phyloP scores from a whole-genome alignment of 1,140 invertebrate species.

The Neodiprion virginianus region DNA sequence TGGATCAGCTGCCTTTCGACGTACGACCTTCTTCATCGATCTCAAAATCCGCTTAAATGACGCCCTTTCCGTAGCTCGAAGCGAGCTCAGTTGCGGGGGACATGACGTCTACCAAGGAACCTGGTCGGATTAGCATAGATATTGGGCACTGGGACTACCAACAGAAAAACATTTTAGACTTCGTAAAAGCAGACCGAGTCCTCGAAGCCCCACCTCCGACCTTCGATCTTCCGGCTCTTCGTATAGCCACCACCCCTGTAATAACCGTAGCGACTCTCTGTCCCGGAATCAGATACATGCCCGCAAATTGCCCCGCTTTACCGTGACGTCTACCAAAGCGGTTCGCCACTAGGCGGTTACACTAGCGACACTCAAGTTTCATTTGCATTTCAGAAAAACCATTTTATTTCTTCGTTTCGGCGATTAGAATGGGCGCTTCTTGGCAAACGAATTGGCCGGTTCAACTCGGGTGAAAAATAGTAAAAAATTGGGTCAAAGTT shows the following conservation, averaged over 20 bases:
- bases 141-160: constrained; percentile 35
- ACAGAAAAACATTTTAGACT: constrained; percentile 43
- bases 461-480: too few relatives aligned
- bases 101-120: constrained; percentile 35
- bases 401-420: too few relatives aligned
- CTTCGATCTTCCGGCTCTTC: not conserved
- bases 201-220: not conserved
- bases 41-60: not conserved
- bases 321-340: too few relatives aligned
- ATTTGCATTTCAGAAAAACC: too few relatives aligned
- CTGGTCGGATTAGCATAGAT: constrained; percentile 42
- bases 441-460: too few relatives aligned
- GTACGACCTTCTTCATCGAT: not conserved
- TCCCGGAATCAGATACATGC: not conserved
- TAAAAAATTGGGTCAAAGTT: too few relatives aligned
- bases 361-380: too few relatives aligned
- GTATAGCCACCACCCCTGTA: not conserved
- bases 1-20: not conserved
- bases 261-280: not conserved
- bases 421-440: too few relatives aligned
- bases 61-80: not conserved
- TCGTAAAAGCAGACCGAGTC: constrained; percentile 22
- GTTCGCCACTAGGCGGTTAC: too few relatives aligned
- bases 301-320: too few relatives aligned
- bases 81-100: not conserved